These are phyloP conservation scores for Synergus umbraculus DNA, from an alignment of 2,888 invertebrate species.

Conservation along the genomic window DNA sequence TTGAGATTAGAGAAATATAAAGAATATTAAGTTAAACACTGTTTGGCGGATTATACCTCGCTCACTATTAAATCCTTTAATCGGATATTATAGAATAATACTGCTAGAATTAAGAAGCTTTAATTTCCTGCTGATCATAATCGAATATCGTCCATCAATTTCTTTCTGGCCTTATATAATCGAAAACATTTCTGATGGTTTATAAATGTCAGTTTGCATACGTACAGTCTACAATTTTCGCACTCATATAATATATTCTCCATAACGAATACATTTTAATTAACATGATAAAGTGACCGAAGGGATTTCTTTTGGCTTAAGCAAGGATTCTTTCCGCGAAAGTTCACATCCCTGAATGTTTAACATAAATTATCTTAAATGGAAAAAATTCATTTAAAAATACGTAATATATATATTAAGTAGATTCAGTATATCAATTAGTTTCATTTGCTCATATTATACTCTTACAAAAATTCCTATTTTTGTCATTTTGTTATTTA, in stretches of 20 bases:
- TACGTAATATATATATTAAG: not conserved
- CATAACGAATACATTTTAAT: not conserved
- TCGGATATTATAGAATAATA: too few species aligned
- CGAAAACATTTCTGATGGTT: not conserved
- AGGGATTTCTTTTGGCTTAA: not conserved
- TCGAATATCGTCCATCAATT: not conserved
- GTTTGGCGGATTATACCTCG: too few species aligned
- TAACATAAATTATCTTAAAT: not conserved
- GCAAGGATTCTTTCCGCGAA: not conserved
- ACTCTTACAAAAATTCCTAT: not conserved
- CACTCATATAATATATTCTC: not conserved
- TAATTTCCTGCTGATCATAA: not conserved
- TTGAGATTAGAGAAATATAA: too few species aligned
- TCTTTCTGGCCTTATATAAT: not conserved
- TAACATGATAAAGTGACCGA: not conserved
- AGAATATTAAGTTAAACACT: too few species aligned
- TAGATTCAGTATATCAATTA: not conserved
- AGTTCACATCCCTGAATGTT: not conserved
- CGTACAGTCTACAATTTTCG: not conserved
- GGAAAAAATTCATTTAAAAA: not conserved
- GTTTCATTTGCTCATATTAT: not conserved
- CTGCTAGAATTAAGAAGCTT: too few species aligned
- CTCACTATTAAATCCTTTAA: too few species aligned
- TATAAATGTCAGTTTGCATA: not conserved
- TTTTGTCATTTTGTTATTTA: not conserved